phyloP scores from a whole-genome alignment of 2,888 invertebrate genomes.

The Gandaritis pyraliata region DNA sequence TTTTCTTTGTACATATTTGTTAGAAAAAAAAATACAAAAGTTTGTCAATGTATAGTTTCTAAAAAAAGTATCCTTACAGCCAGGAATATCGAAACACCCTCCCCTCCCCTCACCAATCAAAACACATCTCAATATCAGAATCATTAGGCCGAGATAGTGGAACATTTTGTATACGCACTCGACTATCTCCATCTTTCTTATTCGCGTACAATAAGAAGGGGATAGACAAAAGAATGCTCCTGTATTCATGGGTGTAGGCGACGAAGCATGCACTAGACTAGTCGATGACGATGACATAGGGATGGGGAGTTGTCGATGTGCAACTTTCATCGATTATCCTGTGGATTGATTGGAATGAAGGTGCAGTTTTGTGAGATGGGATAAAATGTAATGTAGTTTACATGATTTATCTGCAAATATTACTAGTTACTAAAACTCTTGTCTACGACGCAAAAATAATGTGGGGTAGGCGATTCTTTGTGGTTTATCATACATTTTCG shows the following conservation, averaged over 20 bases:
- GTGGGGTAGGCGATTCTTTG: too few relatives aligned
- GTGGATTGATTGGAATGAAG: background rate
- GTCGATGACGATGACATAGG: constrained; percentile 77
- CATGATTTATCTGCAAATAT: too few relatives aligned
- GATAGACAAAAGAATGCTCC: constrained; percentile 71
- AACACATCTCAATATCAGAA: constrained; percentile 44
- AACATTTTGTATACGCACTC: constrained; percentile 37
- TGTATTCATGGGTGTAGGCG: constrained; percentile 77
- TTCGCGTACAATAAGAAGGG: constrained; percentile 50
- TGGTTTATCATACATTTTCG: too few relatives aligned
- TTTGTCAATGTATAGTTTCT: too few relatives aligned
- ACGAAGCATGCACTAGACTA: constrained; percentile 76
- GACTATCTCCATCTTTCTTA: constrained; percentile 49
- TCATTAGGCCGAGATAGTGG: constrained; percentile 42
- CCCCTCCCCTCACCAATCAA: constrained; percentile 41
- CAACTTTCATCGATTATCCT: background rate
- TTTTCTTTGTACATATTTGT: too few relatives aligned
- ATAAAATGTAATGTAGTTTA: background rate
- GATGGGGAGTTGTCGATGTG: constrained; percentile 43
- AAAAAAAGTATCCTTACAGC: background rate
- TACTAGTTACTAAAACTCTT: too few relatives aligned
- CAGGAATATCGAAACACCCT: constrained; percentile 7
- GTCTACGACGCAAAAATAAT: too few relatives aligned
- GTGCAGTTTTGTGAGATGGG: too few relatives aligned
- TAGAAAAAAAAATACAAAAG: too few relatives aligned